phyloP scores from a whole-genome alignment of 2,888 invertebrate genomes.

The Eristalis arbustorum region DNA sequence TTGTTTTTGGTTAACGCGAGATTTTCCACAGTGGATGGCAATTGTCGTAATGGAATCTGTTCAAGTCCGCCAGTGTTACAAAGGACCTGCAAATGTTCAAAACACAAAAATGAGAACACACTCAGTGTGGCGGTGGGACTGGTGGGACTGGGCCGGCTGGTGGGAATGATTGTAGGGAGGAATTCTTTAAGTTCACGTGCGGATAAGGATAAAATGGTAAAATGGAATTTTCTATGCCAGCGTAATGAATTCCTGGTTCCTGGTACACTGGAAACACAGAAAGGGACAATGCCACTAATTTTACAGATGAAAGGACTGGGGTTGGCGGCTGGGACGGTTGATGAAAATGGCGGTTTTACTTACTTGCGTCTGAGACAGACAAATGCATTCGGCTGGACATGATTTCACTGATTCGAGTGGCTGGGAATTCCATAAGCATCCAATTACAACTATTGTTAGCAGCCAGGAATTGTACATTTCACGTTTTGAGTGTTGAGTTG shows the following conservation, averaged over 20 bases:
- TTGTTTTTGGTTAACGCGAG: constrained; percentile 92
- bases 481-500: constrained; percentile 74
- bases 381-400: constrained; percentile 91
- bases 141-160: not conserved
- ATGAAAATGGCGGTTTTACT: constrained; percentile 71
- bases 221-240: constrained; percentile 41
- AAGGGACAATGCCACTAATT: constrained; percentile 32
- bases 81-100: constrained; percentile 85
- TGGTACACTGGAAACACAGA: constrained; percentile 5
- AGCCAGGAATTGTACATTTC: constrained; percentile 81
- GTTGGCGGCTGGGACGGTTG: not conserved
- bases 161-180: not conserved
- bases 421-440: constrained; percentile 80
- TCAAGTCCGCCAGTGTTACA: constrained; percentile 92
- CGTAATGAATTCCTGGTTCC: constrained; percentile 34
- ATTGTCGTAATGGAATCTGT: constrained; percentile 88
- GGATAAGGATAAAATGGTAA: constrained; percentile 4
- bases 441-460: constrained; percentile 80
- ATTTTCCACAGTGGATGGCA: constrained; percentile 90
- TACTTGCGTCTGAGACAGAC: constrained; percentile 93
- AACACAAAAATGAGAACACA: constrained; percentile 45
- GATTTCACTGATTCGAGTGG: constrained; percentile 82
- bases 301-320: not conserved
- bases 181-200: not conserved
- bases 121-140: no score